Evolutionary conservation across 2,113 vertebrate species (phyloP).

Genomic region (Pelvicachromis taeniatus): DNA sequence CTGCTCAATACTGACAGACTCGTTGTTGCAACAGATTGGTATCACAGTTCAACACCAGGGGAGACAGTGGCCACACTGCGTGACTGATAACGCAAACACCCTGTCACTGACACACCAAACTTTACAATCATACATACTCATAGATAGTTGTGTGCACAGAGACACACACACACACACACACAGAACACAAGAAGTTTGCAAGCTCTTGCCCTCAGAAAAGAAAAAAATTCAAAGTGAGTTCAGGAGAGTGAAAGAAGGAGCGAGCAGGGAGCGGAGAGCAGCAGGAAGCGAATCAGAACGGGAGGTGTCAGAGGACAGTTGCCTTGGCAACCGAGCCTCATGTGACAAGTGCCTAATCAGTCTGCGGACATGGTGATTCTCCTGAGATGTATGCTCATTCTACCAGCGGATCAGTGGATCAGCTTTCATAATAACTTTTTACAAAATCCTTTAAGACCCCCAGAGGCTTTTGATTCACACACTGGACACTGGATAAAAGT

Average conservation of each 20-base stretch:
- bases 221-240: background rate
- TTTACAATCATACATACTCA: background rate
- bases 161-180: background rate
- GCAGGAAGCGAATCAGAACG: conserved; percentile 26
- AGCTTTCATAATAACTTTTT: conserved; percentile 32
- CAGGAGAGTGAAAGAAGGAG: background rate
- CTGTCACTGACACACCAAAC: conserved; percentile 1
- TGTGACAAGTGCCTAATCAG: conserved; percentile 57
- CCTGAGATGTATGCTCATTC: conserved; percentile 16
- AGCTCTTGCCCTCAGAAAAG: conserved; percentile 39
- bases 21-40: conserved; percentile 37
- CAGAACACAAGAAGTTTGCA: background rate
- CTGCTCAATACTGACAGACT: conserved; percentile 20
- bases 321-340: conserved; percentile 62
- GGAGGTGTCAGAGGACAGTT: conserved; percentile 57
- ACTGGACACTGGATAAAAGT: background rate
- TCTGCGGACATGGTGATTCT: conserved; percentile 51
- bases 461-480: background rate
- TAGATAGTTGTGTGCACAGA: background rate
- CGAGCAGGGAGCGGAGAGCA: conserved; percentile 28
- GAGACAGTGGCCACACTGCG: conserved; percentile 21
- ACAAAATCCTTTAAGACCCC: background rate
- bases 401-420: conserved; percentile 18
- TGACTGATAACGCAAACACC: conserved; percentile 38
- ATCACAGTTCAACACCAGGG: conserved; percentile 42